Base-by-base conservation (phyloP, 1,140 invertebrate species). In the Lycorma delicatula region DNA sequence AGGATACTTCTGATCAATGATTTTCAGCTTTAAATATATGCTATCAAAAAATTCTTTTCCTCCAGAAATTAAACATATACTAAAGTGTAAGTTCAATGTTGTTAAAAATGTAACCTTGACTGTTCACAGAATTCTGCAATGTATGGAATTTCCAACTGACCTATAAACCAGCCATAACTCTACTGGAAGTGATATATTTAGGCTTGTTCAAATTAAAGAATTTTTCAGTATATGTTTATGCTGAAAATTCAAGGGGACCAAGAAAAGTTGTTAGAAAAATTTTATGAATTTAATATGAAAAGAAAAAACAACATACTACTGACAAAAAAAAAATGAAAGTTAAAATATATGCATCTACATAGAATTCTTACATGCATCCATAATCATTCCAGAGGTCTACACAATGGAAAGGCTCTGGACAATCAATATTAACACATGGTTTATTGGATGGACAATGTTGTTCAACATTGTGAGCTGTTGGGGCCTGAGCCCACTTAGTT, bases 361-460 rank as follows among this genome's bases (percentile, higher is more conserved):
- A 57, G 67, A 67, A 85, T 44, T 44, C 89, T 86, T 77, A 97
- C 93, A 90, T 93, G 91, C 94, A 98, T 67, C 96, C 93, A 66
- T 92, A 91, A 72, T 91, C 86, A 72, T 90, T 92, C 93, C 94
- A 98, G 0, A 96, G 80, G 74, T 97, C 93, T 23, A 93, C 87
- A 73, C 95, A 98, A 62, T 93, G 87, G 70, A 94, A 93, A 13
- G 91, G 89, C 64, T 88, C 85, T 0, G 86, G 85, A 70, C 94
- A 97, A 60, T 87, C 86, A 28, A 92, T 87, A 70, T 89, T 90
- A 48, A 86, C 82, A 70, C 94, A 97, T 20, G 93, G 91, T 67
- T 93, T 91, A 65, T 94, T 93, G 0, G 92, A 95, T 2, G 88
- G 84, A 71, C 95, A 98, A 66, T 89, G 87, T 47, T 84, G 84